Percentiles rank a stretch among this genome's conserved stretches.
phyloP scores from a whole-genome alignment of 2,888 invertebrate genomes.

The Eilema griseolum region DNA sequence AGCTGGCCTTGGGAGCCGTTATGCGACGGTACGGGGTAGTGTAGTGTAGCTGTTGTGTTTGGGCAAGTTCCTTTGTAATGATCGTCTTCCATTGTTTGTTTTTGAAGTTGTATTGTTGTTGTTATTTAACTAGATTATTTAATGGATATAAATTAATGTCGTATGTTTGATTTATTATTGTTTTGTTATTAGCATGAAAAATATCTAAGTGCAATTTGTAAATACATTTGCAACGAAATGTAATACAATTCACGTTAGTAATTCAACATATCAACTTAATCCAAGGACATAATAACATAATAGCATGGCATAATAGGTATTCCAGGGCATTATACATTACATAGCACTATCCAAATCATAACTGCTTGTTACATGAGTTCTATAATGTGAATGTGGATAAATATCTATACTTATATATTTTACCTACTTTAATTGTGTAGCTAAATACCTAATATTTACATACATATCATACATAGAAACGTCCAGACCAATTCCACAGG shows the following conservation, averaged over 20 bases:
- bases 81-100: slow-evolving; percentile 3
- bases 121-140: neutral
- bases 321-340: neutral
- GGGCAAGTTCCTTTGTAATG: slow-evolving; percentile 13
- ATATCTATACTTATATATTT: neutral
- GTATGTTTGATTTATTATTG: neutral
- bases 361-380: neutral
- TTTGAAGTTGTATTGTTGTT: neutral
- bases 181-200: neutral
- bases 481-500: neutral
- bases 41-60: slow-evolving; percentile 18
- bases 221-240: no score
- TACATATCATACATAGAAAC: neutral
- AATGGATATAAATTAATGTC: neutral
- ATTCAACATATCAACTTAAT: no score
- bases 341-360: neutral
- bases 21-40: slow-evolving; percentile 27
- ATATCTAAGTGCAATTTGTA: no score
- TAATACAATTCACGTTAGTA: no score
- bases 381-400: neutral
- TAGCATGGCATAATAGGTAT: neutral
- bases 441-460: neutral
- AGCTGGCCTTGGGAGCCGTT: slow-evolving; percentile 43
- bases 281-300: no score
- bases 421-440: neutral